Evolutionary conservation across 2,888 invertebrate species (phyloP), one percentile per base, ranked within the genome.

Genomic region (Hydroisotoma schaefferi): DNA sequence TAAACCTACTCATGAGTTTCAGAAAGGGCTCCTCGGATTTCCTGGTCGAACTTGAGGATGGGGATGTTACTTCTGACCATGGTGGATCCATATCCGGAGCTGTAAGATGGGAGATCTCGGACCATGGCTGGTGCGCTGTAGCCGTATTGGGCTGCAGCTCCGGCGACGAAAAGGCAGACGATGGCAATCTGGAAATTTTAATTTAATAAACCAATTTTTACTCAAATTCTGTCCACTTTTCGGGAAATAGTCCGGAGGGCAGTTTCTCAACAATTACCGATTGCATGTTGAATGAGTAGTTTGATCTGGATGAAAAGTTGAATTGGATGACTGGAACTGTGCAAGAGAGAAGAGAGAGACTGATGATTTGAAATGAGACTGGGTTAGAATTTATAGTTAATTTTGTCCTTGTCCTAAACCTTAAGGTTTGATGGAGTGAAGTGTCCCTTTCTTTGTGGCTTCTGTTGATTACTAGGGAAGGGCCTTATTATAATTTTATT

Each of bases 31-130:
- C 59, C 65, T 26, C 47, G 48, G 55, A 62, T 54, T 15, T 60
- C 57, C 5, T 59, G 57, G 51, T 57, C 53, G 55, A 62, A 65
- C 15, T 55, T 28, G 27, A 51, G 49, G 44, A 63, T 65, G 40
- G 62, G 62, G 43, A 65, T 26, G 51, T 20, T 15, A 37, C 40
- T n/a, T n/a, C n/a, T 26, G 47, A 33, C 5, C 10, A 12, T 51
- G 18, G 53, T 37, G 26, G 47, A 40, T 46, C 44, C 44, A 37
- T 37, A 57, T 8, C 37, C 38, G 8, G 47, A 47, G 12, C 12
- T 27, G 23, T 18, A 23, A 18, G 58, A 23, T 10, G 58, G 27
- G n/a, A n/a, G n/a, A n/a, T n/a, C n/a, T n/a, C 15, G 51, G 52
- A 5, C 23, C 20, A 29, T 25, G 38, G 23, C 33, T 15, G 46